Evolutionary conservation across 2,113 vertebrate genomes (phyloP).

Genomic region (Accipiter virgatus): DNA sequence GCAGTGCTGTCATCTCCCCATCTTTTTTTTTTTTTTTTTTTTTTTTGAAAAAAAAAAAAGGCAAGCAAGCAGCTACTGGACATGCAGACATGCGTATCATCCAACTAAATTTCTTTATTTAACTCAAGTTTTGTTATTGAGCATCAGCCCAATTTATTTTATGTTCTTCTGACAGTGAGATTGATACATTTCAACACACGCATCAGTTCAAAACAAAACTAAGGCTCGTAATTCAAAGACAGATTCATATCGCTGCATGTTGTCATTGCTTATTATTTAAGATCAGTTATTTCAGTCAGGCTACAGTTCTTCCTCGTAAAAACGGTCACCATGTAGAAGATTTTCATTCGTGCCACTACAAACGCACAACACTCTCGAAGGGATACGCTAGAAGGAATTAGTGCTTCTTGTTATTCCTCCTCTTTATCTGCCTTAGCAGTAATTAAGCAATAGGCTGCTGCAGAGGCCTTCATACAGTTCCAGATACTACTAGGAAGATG

Average conservation of each 20-base stretch:
- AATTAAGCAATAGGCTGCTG: background rate
- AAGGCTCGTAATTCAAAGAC: background rate
- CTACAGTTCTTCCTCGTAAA: background rate
- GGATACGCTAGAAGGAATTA: background rate
- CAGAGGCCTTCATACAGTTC: background rate
- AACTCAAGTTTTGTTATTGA: background rate
- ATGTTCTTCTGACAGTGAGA: background rate
- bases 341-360: background rate
- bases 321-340: rapidly evolving
- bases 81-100: background rate
- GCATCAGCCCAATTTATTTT: background rate
- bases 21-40: too few relatives aligned
- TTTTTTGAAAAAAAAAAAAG: too few relatives aligned
- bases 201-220: background rate
- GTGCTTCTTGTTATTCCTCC: background rate
- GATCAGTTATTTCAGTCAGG: background rate
- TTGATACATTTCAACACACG: background rate
- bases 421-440: background rate
- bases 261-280: background rate
- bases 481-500: background rate
- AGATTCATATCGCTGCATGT: background rate
- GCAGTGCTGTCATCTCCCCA: background rate
- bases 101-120: background rate
- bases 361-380: background rate
- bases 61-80: background rate